Conservation (phyloP, 2,888 invertebrate genomes). For the Andrena bicolor region DNA sequence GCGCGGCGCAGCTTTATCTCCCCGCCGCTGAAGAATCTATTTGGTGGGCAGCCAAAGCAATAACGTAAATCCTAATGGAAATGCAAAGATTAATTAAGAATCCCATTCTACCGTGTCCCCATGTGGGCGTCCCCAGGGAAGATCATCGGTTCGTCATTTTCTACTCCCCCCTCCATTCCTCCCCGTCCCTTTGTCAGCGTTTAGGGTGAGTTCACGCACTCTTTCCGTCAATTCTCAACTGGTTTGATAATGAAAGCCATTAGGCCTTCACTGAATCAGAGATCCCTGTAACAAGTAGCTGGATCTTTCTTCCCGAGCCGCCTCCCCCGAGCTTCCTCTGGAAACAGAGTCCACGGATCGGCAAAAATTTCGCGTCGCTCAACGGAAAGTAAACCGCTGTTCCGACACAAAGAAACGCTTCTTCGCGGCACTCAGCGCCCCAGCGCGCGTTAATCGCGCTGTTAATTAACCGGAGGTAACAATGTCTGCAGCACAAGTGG, state of each 20-base stretch:
- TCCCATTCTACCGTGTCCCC: conserved; percentile 75
- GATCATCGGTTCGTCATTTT: conserved; percentile 74
- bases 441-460: conserved; percentile 24
- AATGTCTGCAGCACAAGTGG: conserved; percentile 32
- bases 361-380: too few relatives aligned
- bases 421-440: conserved; percentile 3
- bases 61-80: conserved; percentile 80
- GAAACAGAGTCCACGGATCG: too few relatives aligned
- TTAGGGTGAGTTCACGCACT: conserved; percentile 52
- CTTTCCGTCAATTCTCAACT: conserved; percentile 39
- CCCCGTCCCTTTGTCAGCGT: conserved; percentile 12
- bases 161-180: conserved; percentile 46
- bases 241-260: conserved; percentile 71
- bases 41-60: conserved; percentile 72
- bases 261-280: conserved; percentile 18
- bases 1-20: conserved; percentile 64
- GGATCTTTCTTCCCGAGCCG: not conserved
- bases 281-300: not conserved
- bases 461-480: conserved; percentile 49
- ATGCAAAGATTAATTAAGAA: conserved; percentile 82
- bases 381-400: not conserved
- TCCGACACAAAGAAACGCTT: not conserved
- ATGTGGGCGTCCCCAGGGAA: conserved; percentile 75
- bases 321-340: not conserved
- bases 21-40: conserved; percentile 67